phyloP scores from a whole-genome alignment of 1,140 invertebrate species.

The Diorhabda elongata region DNA sequence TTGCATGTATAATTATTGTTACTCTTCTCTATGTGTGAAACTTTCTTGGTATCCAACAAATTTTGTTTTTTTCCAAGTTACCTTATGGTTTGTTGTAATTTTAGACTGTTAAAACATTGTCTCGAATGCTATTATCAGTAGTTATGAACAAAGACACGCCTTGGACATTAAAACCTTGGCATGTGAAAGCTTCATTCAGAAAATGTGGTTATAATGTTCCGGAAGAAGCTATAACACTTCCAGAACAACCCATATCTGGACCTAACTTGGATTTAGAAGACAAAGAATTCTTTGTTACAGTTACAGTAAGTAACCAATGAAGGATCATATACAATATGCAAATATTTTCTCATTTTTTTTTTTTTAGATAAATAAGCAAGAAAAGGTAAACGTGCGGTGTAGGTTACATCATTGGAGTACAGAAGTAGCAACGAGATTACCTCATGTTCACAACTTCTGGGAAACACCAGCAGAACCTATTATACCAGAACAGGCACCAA shows the following conservation, averaged over 20 bases:
- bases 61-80: no score
- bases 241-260: conserved; percentile 66
- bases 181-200: conserved; percentile 68
- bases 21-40: no score
- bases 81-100: conserved; percentile 30
- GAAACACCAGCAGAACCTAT: conserved; percentile 53
- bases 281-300: conserved; percentile 75
- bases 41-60: no score
- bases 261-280: conserved; percentile 71
- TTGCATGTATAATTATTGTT: no score
- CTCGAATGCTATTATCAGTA: conserved; percentile 55
- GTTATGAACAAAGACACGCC: conserved; percentile 71
- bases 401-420: conserved; percentile 67
- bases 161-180: conserved; percentile 80
- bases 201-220: conserved; percentile 62
- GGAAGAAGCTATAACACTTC: conserved; percentile 70
- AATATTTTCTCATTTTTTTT: not conserved
- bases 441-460: conserved; percentile 55
- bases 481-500: conserved; percentile 34
- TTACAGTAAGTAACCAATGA: conserved; percentile 58
- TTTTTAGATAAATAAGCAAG: conserved; percentile 61
- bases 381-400: conserved; percentile 66
- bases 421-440: conserved; percentile 52
- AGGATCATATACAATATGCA: no score
- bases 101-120: conserved; percentile 56